These are phyloP conservation scores for Nyleta sp. DNA, from an alignment of 2,888 invertebrate genomes.

Conservation along the genomic window DNA sequence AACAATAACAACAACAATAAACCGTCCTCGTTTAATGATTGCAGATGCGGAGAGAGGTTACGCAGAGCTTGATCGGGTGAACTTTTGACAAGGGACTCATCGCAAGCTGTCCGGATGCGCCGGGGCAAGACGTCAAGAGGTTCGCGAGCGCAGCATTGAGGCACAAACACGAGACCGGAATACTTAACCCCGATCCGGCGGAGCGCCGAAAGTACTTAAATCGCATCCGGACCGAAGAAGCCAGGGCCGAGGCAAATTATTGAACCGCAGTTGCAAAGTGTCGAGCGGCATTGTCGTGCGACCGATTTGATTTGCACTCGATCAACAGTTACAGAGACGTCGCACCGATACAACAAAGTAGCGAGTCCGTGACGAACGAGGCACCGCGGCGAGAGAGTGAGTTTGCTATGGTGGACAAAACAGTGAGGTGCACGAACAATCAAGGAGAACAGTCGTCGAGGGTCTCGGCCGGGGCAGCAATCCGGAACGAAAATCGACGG, in stretches of 20 bases:
- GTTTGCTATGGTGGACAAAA: conserved; percentile 28
- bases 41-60: too few species aligned
- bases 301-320: conserved; percentile 18
- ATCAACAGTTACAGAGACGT: too few species aligned
- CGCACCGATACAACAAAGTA: too few species aligned
- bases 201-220: conserved; percentile 64
- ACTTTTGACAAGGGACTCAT: too few species aligned
- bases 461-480: conserved; percentile 36
- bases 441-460: conserved; percentile 36
- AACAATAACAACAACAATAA: too few species aligned
- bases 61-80: too few species aligned
- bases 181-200: conserved; percentile 68
- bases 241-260: conserved; percentile 42
- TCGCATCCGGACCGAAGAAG: conserved; percentile 41
- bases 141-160: conserved; percentile 41
- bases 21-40: too few species aligned
- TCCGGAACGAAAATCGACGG: conserved; percentile 51
- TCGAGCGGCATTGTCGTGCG: conserved; percentile 16
- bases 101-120: conserved; percentile 28
- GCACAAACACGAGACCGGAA: conserved; percentile 42
- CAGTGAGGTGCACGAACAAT: conserved; percentile 32
- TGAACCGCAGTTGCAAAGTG: conserved; percentile 37
- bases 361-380: too few species aligned
- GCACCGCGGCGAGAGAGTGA: too few species aligned
- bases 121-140: conserved; percentile 22